Percentiles rank a stretch among this genome's conserved stretches.
Conservation (phyloP, 2,113 vertebrate species). For the Hemichromis elongatus region DNA sequence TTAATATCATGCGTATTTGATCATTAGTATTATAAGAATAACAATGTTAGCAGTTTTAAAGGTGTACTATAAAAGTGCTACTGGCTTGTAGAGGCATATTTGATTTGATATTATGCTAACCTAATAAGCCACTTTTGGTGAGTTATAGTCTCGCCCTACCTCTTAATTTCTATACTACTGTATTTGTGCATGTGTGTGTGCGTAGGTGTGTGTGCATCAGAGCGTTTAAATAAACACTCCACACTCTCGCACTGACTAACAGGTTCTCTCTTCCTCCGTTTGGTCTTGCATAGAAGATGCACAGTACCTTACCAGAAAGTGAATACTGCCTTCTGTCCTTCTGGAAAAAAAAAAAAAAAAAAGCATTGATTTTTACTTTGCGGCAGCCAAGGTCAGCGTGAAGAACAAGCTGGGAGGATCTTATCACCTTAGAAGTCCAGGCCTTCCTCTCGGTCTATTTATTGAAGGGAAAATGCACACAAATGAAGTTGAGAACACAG, state of each 20-base stretch:
- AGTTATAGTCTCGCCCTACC: background rate
- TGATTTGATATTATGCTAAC: background rate
- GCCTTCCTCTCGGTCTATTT: constrained; percentile 39
- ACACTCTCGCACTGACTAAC: constrained; percentile 3
- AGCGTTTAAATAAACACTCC: constrained; percentile 29
- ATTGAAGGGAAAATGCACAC: constrained; percentile 44
- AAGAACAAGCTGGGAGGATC: constrained; percentile 51
- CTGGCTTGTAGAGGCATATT: background rate
- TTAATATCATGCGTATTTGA: background rate
- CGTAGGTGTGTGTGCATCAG: background rate
- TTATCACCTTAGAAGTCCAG: constrained; percentile 52
- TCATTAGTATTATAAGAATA: background rate
- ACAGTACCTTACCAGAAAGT: constrained; percentile 49
- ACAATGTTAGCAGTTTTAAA: background rate
- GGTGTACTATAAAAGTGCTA: background rate
- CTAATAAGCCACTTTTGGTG: background rate
- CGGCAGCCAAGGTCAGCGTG: constrained; percentile 56
- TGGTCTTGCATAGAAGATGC: constrained; percentile 4
- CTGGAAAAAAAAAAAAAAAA: constrained; percentile 30
- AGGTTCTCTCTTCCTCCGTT: constrained; percentile 7
- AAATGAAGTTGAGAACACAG: constrained; percentile 41
- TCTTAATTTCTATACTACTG: background rate
- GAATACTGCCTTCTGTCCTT: constrained; percentile 49
- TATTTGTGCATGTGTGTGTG: background rate
- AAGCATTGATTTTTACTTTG: constrained; percentile 65